Evolutionary conservation across 1,140 invertebrate species (phyloP).

Genomic region (Pseudomyrmex gracilis): DNA sequence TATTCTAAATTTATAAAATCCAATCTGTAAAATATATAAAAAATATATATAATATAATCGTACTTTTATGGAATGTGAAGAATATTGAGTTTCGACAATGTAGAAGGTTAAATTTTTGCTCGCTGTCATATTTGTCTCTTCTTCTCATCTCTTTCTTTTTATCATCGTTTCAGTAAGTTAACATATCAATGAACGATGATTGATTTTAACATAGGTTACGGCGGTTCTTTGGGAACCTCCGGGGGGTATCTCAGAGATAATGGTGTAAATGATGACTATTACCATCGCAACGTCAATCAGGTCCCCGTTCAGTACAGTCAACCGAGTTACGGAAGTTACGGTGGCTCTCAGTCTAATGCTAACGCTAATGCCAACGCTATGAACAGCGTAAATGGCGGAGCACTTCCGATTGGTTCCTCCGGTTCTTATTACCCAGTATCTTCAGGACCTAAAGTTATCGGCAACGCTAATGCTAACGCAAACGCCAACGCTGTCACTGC

Average conservation of each 20-base stretch:
- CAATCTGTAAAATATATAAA: no score
- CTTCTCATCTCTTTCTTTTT: not conserved
- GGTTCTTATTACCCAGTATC: conserved; percentile 26
- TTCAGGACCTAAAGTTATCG: not conserved
- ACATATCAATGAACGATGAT: not conserved
- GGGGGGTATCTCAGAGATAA: conserved; percentile 10
- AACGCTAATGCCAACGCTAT: conserved; percentile 55
- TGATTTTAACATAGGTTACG: conserved; percentile 52
- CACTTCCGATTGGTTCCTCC: not conserved
- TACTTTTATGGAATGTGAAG: no score
- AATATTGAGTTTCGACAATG: no score
- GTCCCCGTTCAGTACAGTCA: conserved; percentile 3
- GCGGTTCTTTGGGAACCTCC: conserved; percentile 15
- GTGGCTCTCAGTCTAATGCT: conserved; percentile 62
- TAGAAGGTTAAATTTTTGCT: not conserved
- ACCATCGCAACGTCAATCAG: conserved; percentile 4
- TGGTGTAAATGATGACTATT: not conserved
- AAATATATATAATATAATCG: no score
- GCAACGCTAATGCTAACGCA: conserved; percentile 37
- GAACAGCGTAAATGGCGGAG: conserved; percentile 34
- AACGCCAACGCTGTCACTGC: conserved; percentile 5
- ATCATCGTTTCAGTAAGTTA: conserved; percentile 4
- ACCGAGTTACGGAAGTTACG: conserved; percentile 48
- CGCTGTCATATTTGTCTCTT: not conserved
- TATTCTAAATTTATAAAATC: no score